A percentile compares a stretch with the other conserved stretches of the same genome.
Evolutionary conservation across 2,888 invertebrate species (phyloP).

Genomic region (Tetragonisca angustula): DNA sequence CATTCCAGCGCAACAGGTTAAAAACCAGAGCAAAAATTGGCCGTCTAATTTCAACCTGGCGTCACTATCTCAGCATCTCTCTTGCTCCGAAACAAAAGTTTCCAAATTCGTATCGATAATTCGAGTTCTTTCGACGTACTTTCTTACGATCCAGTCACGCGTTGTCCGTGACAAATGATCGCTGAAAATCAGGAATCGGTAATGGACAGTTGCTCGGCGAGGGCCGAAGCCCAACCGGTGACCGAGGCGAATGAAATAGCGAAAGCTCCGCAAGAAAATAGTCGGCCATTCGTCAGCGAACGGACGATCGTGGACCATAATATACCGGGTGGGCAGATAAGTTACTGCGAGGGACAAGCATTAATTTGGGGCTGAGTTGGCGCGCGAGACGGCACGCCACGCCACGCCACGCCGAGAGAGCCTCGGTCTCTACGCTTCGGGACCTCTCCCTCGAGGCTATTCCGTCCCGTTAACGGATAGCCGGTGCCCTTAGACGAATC

Average conservation of each 20-base stretch:
- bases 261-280: slow-evolving; percentile 60
- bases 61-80: neutral
- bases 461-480: slow-evolving; percentile 79
- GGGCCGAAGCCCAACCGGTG: neutral
- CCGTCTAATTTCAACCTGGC: neutral
- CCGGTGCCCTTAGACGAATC: slow-evolving; percentile 77
- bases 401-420: slow-evolving; percentile 51
- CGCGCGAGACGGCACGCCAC: slow-evolving; percentile 64
- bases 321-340: slow-evolving; percentile 73
- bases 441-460: slow-evolving; percentile 80
- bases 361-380: slow-evolving; percentile 80
- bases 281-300: slow-evolving; percentile 68
- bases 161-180: neutral
- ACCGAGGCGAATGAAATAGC: slow-evolving; percentile 34
- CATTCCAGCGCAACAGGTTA: too few relatives aligned
- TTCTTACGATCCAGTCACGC: neutral
- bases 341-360: slow-evolving; percentile 79
- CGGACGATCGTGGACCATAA: slow-evolving; percentile 73
- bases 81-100: neutral
- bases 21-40: neutral
- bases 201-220: neutral
- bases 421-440: slow-evolving; percentile 57
- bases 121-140: neutral
- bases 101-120: neutral
- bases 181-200: neutral